These are phyloP conservation scores for Vandiemenella viatica DNA, from an alignment of 2,888 invertebrate species.

Conservation along the genomic window DNA sequence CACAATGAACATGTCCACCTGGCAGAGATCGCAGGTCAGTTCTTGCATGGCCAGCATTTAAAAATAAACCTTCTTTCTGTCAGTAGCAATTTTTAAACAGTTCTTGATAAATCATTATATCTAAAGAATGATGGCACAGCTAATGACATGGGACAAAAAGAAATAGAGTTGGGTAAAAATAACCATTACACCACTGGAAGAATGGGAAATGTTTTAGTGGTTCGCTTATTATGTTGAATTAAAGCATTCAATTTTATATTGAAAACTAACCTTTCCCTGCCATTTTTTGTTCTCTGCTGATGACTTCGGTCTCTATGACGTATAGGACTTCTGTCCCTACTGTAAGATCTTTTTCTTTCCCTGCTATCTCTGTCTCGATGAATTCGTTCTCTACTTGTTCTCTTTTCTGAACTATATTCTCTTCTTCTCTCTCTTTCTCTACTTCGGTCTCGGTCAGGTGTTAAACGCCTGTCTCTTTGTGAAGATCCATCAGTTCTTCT, in stretches of 20 bases:
- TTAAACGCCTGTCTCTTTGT: background rate
- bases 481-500: constrained; percentile 11
- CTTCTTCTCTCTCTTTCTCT: constrained; percentile 18
- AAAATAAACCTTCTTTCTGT: too few species aligned
- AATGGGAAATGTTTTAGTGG: too few species aligned
- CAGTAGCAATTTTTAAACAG: too few species aligned
- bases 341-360: constrained; percentile 19
- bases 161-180: too few species aligned
- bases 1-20: too few species aligned
- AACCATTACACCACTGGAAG: too few species aligned
- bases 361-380: constrained; percentile 25
- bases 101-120: too few species aligned
- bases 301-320: constrained; percentile 13
- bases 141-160: too few species aligned
- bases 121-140: background rate
- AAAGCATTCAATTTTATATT: too few species aligned
- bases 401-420: constrained; percentile 27
- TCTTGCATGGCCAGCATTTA: too few species aligned
- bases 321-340: constrained; percentile 16
- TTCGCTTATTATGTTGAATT: too few species aligned
- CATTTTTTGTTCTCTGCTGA: constrained; percentile 24
- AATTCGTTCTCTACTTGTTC: constrained; percentile 23
- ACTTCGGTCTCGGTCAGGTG: constrained; percentile 14
- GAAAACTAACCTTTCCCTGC: constrained; percentile 25
- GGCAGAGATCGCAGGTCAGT: too few species aligned